Evolutionary conservation across 1,140 invertebrate genomes (phyloP).

Genomic region (Temnothorax longispinosus): DNA sequence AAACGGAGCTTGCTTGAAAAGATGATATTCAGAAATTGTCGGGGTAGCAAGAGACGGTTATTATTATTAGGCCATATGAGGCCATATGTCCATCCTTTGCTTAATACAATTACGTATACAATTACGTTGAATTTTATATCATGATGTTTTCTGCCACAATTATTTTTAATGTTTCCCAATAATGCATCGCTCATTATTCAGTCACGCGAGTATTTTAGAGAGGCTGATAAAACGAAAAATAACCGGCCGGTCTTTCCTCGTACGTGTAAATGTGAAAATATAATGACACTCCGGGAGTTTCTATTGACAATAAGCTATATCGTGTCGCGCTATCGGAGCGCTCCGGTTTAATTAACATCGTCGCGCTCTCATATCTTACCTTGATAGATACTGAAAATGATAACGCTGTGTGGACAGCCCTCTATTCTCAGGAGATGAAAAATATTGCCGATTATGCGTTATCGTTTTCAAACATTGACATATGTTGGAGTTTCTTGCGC

Average conservation of each 20-base stretch:
- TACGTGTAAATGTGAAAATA: slow-evolving; percentile 1
- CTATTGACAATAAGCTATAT: slow-evolving; percentile 24
- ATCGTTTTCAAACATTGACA: slow-evolving; percentile 70
- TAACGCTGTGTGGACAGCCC: slow-evolving; percentile 73
- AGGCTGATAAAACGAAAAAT: not conserved
- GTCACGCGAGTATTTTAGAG: not conserved
- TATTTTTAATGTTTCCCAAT: not conserved
- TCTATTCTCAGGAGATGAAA: slow-evolving; percentile 73
- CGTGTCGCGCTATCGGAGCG: not conserved
- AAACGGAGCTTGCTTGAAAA: not conserved
- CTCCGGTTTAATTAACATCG: slow-evolving; percentile 64
- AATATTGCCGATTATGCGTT: slow-evolving; percentile 64
- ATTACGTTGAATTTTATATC: not conserved
- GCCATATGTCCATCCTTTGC: not conserved
- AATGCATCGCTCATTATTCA: not conserved
- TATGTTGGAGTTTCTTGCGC: slow-evolving; percentile 41
- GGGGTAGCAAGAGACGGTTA: not conserved
- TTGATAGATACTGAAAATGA: slow-evolving; percentile 43
- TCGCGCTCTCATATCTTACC: slow-evolving; percentile 53
- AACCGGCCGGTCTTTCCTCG: not conserved
- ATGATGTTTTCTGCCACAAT: not conserved
- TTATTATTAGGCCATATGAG: not conserved
- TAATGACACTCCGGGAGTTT: slow-evolving; percentile 1
- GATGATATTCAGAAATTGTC: not conserved
- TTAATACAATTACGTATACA: not conserved